A percentile compares a stretch with the other conserved stretches of the same genome.
Conservation (phyloP, 2,113 vertebrate species). For the Calidris pugnax region DNA sequence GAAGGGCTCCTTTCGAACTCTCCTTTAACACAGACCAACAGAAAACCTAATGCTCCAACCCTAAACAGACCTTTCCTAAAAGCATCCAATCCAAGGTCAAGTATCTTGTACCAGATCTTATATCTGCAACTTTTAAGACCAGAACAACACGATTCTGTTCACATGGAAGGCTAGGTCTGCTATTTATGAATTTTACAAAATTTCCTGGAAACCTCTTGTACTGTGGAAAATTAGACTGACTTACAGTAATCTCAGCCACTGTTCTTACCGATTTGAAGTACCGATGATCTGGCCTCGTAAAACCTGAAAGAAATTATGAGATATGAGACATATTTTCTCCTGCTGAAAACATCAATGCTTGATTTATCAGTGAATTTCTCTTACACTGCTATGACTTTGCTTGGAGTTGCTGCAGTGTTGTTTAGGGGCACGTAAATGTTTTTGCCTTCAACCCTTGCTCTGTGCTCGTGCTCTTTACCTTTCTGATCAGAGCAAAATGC, state of each 20-base stretch:
- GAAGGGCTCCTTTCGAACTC: not conserved
- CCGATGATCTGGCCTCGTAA: not conserved
- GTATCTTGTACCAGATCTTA: not conserved
- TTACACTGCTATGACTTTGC: not conserved
- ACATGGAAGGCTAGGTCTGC: not conserved
- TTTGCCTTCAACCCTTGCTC: not conserved
- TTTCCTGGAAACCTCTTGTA: not conserved
- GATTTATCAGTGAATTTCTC: not conserved
- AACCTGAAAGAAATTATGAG: not conserved
- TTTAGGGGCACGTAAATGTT: not conserved
- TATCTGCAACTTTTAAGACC: not conserved
- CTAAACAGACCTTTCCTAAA: not conserved
- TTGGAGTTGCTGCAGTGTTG: not conserved
- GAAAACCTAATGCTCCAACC: not conserved
- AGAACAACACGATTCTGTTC: fast-evolving
- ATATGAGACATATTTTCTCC: not conserved
- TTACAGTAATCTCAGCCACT: not conserved
- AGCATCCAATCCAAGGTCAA: not conserved
- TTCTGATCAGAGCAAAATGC: not conserved
- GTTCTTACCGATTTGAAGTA: not conserved
- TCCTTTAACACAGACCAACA: not conserved
- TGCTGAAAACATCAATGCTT: not conserved
- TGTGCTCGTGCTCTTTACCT: not conserved
- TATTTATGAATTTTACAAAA: not conserved
- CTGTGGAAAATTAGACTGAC: not conserved